phyloP scores from a whole-genome alignment of 2,888 invertebrate species.

The Nymphalis urticae region DNA sequence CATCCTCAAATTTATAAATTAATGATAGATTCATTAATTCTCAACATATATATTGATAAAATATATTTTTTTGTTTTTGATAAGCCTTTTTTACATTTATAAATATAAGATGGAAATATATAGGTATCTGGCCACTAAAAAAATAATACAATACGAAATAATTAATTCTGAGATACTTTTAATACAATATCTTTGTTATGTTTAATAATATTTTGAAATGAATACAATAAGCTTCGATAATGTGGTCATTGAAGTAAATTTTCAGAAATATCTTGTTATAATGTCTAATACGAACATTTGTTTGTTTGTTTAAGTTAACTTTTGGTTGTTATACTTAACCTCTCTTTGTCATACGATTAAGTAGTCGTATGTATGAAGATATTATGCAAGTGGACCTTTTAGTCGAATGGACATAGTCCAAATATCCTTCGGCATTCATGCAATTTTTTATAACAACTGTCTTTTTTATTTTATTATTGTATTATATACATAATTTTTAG shows the following conservation, averaged over 20 bases:
- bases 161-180: too few species aligned
- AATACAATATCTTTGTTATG: too few species aligned
- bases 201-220: not conserved
- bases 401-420: constrained; percentile 59
- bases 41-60: too few species aligned
- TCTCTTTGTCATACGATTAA: constrained; percentile 2
- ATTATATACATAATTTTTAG: not conserved
- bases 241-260: not conserved
- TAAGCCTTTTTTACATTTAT: too few species aligned
- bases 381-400: constrained; percentile 55
- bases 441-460: constrained; percentile 61
- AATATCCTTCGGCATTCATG: constrained; percentile 55
- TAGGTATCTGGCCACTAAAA: too few species aligned
- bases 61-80: too few species aligned
- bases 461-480: constrained; percentile 42
- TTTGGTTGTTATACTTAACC: constrained; percentile 14
- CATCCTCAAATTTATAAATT: too few species aligned
- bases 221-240: not conserved
- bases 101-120: too few species aligned
- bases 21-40: too few species aligned
- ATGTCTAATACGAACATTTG: not conserved
- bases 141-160: too few species aligned
- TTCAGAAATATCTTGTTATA: not conserved
- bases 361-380: constrained; percentile 34
- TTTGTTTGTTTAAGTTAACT: not conserved